Percentiles rank a stretch among this genome's conserved stretches.
Evolutionary conservation across 2,113 vertebrate species (phyloP).

Genomic region (Romanogobio albipinnatus): DNA sequence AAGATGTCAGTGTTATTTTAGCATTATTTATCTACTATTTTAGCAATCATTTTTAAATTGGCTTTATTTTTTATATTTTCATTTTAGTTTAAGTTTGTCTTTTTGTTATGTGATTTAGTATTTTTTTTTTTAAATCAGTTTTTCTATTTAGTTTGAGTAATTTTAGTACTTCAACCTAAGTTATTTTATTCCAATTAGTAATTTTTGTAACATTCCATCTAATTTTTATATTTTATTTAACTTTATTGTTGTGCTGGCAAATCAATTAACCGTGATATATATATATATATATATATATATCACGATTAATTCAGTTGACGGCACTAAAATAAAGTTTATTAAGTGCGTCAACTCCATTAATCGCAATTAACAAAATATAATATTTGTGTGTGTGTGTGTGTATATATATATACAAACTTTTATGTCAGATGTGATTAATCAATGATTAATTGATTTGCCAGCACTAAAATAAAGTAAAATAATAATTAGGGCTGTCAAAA

Average conservation of each 20-base stretch:
- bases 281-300: no score
- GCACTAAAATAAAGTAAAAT: no score
- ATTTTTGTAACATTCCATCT: background rate
- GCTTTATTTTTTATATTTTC: background rate
- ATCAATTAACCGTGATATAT: no score
- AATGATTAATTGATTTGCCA: no score
- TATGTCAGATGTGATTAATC: no score
- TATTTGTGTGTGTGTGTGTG: no score
- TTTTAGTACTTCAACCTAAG: background rate
- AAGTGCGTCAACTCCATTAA: no score
- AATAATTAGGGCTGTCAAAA: no score
- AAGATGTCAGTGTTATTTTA: background rate
- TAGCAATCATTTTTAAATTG: background rate
- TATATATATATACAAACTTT: no score
- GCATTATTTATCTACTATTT: background rate
- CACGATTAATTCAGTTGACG: no score
- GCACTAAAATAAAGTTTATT: no score
- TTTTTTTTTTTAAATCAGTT: background rate
- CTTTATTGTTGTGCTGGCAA: background rate
- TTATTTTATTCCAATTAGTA: background rate
- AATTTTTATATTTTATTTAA: background rate
- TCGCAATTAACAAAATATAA: no score
- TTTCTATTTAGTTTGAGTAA: background rate
- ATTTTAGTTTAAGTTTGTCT: background rate
- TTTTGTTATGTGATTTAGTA: background rate